Conservation (phyloP, 2,797 vertebrate genomes). For the Siniperca scherzeri region DNA sequence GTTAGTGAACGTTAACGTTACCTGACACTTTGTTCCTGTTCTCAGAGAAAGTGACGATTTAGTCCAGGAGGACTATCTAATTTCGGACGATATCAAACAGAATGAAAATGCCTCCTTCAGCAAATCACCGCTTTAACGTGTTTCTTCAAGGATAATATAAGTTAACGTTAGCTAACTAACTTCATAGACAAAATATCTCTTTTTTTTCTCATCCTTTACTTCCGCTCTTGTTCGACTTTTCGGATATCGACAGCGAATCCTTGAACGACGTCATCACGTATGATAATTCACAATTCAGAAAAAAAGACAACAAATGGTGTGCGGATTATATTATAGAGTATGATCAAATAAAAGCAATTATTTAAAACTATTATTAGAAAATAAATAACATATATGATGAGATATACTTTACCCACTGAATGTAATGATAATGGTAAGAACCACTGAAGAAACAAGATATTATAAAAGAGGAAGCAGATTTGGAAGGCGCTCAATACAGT, state of each 20-base stretch:
- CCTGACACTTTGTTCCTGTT: constrained; percentile 64
- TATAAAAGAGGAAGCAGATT: neutral
- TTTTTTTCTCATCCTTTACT: constrained; percentile 42
- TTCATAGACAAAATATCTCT: constrained; percentile 34
- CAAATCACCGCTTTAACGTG: neutral
- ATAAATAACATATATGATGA: neutral
- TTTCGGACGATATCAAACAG: neutral
- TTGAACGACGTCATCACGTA: constrained; percentile 36
- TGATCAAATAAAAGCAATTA: neutral
- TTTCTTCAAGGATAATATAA: neutral
- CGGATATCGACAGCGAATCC: constrained; percentile 47
- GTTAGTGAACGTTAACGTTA: constrained; percentile 47
- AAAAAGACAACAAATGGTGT: neutral
- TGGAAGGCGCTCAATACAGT: neutral
- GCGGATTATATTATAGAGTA: neutral
- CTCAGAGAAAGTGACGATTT: constrained; percentile 24
- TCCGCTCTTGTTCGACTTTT: constrained; percentile 72
- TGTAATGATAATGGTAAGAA: neutral
- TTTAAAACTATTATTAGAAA: neutral
- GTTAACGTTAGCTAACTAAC: constrained; percentile 44
- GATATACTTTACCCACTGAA: neutral
- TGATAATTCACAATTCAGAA: neutral
- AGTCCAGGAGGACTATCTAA: constrained; percentile 35
- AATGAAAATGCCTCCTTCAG: neutral
- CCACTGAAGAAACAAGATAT: neutral